Base-by-base conservation (phyloP, 2,888 invertebrate species). In the Pseudolycoriella hygida region DNA sequence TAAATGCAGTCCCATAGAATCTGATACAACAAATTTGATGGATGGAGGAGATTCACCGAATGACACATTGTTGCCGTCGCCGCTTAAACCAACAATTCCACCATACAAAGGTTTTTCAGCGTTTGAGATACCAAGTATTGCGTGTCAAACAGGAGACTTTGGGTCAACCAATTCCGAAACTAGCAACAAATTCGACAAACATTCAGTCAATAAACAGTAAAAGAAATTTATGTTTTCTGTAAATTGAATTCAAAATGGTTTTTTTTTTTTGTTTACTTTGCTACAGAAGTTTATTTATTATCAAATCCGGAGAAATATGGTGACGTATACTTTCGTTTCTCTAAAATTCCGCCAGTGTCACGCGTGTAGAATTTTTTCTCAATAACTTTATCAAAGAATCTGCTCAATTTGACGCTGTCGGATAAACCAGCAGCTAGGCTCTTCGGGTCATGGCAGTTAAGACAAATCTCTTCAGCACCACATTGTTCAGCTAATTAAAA, bases 391-490 rank as follows among this genome's bases (percentile, higher is more conserved):
- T 97, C 96, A 62, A 93, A 93, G 68, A 96, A 97, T 57, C 90
- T 74, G 2, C 87, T 83, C 20, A 97, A 66, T 64, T 93, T 93
- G 0, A 97, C 92, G 8, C 93, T 81, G 60, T 93, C 92, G 47
- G 90, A 88, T 3, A 89, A 86, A 2, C 94, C 96, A 4, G 96
- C 88, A n/a, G 90, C 87, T 49, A 96, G 66, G 51, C 87, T 86
- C 51, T 87, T 80, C 1, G 71, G 66, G 55, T 79, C 77, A 52
- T 74, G 71, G 52, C 75, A 76, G 55, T 80, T 92, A 50, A 96
- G 70, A 66, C 83, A 79, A 57, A 96, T 86, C 70, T 94, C 93
- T 63, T 94, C 94, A 1, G 89, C 87, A 0, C 88, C 86, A 61
- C 89, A 90, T 61, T 92, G 88, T 56, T 85, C 86, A 2, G 93